Percentiles rank a stretch among this genome's conserved stretches.
Conservation (phyloP, 2,888 invertebrate genomes). For the Erebia palarica region DNA sequence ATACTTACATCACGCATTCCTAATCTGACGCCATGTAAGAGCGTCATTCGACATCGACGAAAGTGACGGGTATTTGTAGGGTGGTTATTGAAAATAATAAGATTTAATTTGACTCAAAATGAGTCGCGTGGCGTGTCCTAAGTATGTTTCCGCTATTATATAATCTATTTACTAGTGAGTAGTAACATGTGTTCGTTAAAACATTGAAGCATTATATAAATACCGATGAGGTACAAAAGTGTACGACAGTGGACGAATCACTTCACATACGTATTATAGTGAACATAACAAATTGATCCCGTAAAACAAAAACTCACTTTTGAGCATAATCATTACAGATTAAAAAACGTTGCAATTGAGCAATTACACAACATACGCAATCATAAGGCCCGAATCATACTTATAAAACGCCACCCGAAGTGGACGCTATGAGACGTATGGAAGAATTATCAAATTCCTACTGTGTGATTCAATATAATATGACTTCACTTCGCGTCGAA, state of each 20-base stretch:
- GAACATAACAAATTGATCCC: slow-evolving; percentile 61
- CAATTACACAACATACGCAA: slow-evolving; percentile 58
- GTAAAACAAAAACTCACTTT: slow-evolving; percentile 70
- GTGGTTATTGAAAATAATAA: neutral
- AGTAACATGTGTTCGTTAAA: slow-evolving; percentile 45
- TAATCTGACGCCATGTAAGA: neutral
- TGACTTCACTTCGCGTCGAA: neutral
- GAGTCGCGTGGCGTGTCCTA: neutral
- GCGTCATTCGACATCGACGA: neutral
- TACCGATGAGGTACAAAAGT: slow-evolving; percentile 47
- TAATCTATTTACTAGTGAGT: slow-evolving; percentile 68
- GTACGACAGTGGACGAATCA: slow-evolving; percentile 60
- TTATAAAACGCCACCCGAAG: neutral
- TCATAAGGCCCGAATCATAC: slow-evolving; percentile 15
- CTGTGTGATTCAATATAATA: no score
- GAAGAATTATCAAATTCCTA: no score
- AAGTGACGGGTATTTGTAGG: neutral
- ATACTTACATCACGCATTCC: neutral
- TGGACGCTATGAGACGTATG: neutral
- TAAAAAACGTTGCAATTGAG: slow-evolving; percentile 70
- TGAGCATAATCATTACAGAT: slow-evolving; percentile 75
- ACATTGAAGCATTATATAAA: slow-evolving; percentile 43
- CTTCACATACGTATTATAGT: slow-evolving; percentile 59
- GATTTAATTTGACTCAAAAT: neutral
- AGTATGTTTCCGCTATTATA: slow-evolving; percentile 2